Conservation (phyloP, 2,888 invertebrate species). For the Cosmopolites sordidus region DNA sequence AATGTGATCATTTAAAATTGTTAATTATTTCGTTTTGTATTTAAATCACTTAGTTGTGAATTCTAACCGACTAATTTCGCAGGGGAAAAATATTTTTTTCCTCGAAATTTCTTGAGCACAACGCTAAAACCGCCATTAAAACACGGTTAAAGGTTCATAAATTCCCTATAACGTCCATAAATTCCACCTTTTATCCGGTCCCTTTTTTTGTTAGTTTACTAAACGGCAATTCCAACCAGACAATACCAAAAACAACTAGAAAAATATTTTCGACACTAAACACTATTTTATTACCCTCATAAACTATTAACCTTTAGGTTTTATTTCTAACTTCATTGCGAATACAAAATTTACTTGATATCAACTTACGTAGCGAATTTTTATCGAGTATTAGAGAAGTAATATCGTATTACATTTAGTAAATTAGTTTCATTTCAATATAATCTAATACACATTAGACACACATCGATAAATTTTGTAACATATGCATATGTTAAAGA, state of each 20-base stretch:
- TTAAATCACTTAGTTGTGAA: neutral
- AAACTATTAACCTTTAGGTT: constrained; percentile 4
- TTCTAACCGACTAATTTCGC: neutral
- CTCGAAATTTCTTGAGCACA: neutral
- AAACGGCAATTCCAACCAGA: neutral
- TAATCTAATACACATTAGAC: too few species aligned
- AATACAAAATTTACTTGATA: neutral
- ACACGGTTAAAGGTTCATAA: neutral
- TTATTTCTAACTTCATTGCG: constrained; percentile 3
- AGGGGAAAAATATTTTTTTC: neutral
- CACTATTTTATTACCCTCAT: neutral
- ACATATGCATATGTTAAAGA: too few species aligned
- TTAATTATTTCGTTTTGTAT: neutral
- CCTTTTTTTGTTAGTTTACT: neutral
- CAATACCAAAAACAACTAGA: neutral
- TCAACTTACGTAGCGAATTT: too few species aligned
- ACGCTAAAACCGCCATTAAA: neutral
- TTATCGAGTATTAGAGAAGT: too few species aligned
- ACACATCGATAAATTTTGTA: too few species aligned
- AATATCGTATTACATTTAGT: too few species aligned
- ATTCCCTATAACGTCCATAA: neutral
- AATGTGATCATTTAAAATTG: too few species aligned
- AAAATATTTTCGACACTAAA: constrained; percentile 6
- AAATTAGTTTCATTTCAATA: too few species aligned
- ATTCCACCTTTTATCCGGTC: neutral